phyloP scores from a whole-genome alignment of 2,797 vertebrate genomes.

The Discoglossus pictus region DNA sequence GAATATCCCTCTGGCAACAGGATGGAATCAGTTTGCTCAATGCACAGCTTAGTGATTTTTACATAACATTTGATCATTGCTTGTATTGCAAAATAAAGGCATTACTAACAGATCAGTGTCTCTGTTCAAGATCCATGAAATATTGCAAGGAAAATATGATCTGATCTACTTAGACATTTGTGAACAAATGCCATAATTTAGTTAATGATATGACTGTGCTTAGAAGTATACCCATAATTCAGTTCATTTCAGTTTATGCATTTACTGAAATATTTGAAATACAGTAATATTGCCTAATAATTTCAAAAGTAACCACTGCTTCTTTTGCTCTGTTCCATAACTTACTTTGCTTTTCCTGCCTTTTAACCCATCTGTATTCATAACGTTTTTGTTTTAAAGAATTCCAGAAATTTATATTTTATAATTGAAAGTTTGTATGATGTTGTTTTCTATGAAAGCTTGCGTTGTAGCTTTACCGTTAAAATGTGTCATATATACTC shows the following conservation, averaged over 20 bases:
- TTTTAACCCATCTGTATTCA: no score
- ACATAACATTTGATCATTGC: constrained; percentile 44
- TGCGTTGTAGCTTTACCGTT: no score
- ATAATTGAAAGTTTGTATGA: no score
- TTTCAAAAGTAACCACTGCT: no score
- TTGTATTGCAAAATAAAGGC: constrained; percentile 49
- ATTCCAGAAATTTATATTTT: no score
- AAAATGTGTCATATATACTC: no score
- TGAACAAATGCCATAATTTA: constrained; percentile 48
- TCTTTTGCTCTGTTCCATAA: no score
- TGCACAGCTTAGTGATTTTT: constrained; percentile 40
- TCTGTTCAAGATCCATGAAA: constrained; percentile 40
- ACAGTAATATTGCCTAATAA: no score
- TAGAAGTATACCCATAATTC: constrained; percentile 22
- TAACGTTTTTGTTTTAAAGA: no score
- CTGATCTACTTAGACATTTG: constrained; percentile 46
- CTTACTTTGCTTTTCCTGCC: no score
- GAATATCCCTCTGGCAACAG: constrained; percentile 26
- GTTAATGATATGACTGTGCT: constrained; percentile 42
- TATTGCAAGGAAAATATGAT: constrained; percentile 18
- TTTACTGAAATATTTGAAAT: not conserved
- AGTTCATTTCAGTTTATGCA: not conserved
- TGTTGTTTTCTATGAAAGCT: no score
- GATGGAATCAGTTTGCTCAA: constrained; percentile 41
- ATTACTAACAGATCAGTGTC: constrained; percentile 47